A percentile compares a stretch with the other conserved stretches of the same genome.
phyloP scores from a whole-genome alignment of 2,797 vertebrate species.

The Sebastiscus tertius region DNA sequence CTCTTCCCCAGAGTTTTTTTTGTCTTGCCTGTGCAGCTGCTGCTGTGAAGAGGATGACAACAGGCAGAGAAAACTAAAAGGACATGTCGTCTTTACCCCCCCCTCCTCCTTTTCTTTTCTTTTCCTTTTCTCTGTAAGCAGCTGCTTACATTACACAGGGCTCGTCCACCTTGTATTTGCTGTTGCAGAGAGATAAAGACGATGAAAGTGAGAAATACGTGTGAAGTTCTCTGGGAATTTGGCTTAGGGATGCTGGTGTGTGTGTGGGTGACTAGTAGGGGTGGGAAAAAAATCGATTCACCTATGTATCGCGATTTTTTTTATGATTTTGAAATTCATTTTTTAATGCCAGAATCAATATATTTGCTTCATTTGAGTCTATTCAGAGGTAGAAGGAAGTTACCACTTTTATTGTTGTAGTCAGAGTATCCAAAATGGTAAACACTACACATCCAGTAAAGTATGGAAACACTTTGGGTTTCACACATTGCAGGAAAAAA shows the following conservation, averaged over 20 bases:
- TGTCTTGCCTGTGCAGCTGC: constrained; percentile 74
- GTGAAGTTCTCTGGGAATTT: constrained; percentile 68
- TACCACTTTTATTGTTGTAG: no score
- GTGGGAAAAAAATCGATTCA: no score
- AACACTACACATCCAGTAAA: no score
- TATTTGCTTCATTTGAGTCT: no score
- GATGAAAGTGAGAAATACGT: constrained; percentile 74
- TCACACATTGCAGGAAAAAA: no score
- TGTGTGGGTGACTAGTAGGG: neutral
- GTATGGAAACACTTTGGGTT: no score
- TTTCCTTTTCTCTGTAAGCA: constrained; percentile 6
- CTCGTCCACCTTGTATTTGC: constrained; percentile 74
- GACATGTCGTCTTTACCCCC: constrained; percentile 57
- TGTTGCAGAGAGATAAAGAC: constrained; percentile 70
- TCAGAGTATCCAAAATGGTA: no score
- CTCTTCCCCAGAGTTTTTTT: constrained; percentile 67
- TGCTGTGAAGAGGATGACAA: constrained; percentile 62
- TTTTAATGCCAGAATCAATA: no score
- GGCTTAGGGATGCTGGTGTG: constrained; percentile 23
- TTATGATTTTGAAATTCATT: no score
- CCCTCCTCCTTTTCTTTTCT: constrained; percentile 23
- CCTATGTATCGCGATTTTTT: no score
- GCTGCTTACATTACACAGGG: constrained; percentile 68
- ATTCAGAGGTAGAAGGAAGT: no score
- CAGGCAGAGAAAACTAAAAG: constrained; percentile 66